Evolutionary conservation across 2,888 invertebrate genomes (phyloP).

Genomic region (Chrysomela aeneicollis): DNA sequence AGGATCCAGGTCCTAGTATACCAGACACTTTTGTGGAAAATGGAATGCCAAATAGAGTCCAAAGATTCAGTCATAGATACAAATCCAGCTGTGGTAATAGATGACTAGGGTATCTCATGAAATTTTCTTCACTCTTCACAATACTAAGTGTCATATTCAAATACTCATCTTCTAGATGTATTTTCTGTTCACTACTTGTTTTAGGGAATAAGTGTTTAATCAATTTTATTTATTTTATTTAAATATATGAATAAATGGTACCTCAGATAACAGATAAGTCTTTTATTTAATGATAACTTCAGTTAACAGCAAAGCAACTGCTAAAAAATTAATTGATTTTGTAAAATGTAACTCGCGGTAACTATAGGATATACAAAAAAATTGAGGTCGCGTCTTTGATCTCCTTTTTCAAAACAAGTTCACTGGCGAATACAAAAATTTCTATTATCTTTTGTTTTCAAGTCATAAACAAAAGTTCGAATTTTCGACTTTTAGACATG

Average conservation of each 20-base stretch:
- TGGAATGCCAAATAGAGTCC: slow-evolving; percentile 43
- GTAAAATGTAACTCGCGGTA: no score
- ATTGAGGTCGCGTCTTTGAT: no score
- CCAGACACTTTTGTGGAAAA: slow-evolving; percentile 40
- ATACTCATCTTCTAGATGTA: slow-evolving; percentile 28
- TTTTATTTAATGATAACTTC: no score
- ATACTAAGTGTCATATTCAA: slow-evolving; percentile 35
- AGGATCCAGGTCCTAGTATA: slow-evolving; percentile 54
- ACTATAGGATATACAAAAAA: no score
- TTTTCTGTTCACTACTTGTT: slow-evolving; percentile 33
- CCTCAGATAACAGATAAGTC: background rate
- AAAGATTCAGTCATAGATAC: slow-evolving; percentile 45
- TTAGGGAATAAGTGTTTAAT: slow-evolving; percentile 29
- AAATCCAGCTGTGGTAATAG: slow-evolving; percentile 43
- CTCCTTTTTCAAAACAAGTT: no score
- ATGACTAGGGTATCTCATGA: slow-evolving; percentile 51
- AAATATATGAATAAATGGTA: slow-evolving; percentile 21
- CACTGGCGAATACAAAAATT: no score
- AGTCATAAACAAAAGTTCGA: no score
- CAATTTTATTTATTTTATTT: slow-evolving; percentile 39
- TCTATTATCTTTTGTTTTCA: no score
- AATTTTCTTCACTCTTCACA: slow-evolving; percentile 13
- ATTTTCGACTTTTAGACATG: no score
- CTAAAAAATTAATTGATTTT: no score
- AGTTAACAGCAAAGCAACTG: no score